These are phyloP conservation scores for Lapara coniferarum DNA, from an alignment of 2,888 invertebrate species.

Conservation along the genomic window DNA sequence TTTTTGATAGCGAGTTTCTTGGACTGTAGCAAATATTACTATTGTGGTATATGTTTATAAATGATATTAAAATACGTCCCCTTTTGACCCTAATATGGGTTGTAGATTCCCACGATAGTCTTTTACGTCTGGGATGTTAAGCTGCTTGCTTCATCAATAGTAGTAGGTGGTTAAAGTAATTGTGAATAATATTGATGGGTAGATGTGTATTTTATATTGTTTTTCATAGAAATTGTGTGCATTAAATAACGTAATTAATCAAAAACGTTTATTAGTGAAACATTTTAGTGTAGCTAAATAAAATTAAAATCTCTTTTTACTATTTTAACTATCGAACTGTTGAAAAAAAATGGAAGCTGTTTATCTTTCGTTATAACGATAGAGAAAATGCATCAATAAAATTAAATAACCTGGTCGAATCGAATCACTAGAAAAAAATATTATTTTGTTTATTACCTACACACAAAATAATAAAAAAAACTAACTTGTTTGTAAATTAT, in stretches of 20 bases:
- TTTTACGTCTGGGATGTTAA: background rate
- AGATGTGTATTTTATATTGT: background rate
- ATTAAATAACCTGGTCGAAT: too few relatives aligned
- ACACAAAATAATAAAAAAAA: background rate
- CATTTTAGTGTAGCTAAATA: background rate
- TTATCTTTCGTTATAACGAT: too few relatives aligned
- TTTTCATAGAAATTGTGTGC: background rate
- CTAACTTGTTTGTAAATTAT: background rate
- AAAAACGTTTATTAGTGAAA: background rate
- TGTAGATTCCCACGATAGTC: background rate
- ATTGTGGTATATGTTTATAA: background rate
- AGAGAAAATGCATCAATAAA: too few relatives aligned
- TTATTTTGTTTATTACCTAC: background rate
- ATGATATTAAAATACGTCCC: background rate
- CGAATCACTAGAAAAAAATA: too few relatives aligned
- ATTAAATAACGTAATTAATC: background rate
- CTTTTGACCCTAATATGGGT: background rate
- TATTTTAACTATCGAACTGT: too few relatives aligned
- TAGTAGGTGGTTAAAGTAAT: background rate
- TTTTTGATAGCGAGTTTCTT: background rate
- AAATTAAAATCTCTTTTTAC: background rate
- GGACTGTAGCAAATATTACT: too few relatives aligned
- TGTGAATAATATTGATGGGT: slow-evolving; percentile 6
- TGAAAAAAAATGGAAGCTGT: too few relatives aligned
- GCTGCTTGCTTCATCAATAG: background rate